These are phyloP conservation scores for Apteryx mantelli DNA, from an alignment of 2,113 vertebrate species.

Conservation along the genomic window DNA sequence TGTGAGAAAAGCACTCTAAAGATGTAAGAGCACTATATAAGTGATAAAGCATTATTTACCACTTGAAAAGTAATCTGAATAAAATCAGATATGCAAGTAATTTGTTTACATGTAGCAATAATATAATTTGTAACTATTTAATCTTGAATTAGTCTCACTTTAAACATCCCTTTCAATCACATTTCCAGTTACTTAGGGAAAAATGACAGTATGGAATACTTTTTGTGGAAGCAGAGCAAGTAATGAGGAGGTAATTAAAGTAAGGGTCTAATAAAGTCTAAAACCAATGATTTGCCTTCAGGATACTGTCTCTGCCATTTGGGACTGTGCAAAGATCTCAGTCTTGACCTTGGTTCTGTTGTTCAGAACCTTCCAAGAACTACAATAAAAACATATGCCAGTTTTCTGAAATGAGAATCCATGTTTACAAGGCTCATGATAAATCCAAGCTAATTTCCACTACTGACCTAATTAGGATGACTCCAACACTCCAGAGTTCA, in stretches of 20 bases:
- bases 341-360: not conserved
- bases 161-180: constrained; percentile 70
- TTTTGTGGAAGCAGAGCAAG: constrained; percentile 47
- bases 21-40: constrained; percentile 73
- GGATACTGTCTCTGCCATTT: not conserved
- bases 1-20: constrained; percentile 74
- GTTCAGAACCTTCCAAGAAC: not conserved
- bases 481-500: not conserved
- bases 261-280: constrained; percentile 52
- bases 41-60: constrained; percentile 75
- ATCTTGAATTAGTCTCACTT: constrained; percentile 71
- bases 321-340: not conserved
- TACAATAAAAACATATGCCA: not conserved
- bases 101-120: constrained; percentile 73
- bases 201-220: constrained; percentile 60
- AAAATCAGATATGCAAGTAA: constrained; percentile 75
- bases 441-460: constrained; percentile 17
- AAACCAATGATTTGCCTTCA: constrained; percentile 25
- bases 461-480: not conserved
- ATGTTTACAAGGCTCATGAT: not conserved
- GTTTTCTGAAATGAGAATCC: not conserved
- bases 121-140: constrained; percentile 75
- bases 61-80: constrained; percentile 76
- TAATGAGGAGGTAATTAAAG: constrained; percentile 64
- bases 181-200: constrained; percentile 65